Evolutionary conservation across 2,888 invertebrate genomes (phyloP).

Genomic region (Gari tellinella): DNA sequence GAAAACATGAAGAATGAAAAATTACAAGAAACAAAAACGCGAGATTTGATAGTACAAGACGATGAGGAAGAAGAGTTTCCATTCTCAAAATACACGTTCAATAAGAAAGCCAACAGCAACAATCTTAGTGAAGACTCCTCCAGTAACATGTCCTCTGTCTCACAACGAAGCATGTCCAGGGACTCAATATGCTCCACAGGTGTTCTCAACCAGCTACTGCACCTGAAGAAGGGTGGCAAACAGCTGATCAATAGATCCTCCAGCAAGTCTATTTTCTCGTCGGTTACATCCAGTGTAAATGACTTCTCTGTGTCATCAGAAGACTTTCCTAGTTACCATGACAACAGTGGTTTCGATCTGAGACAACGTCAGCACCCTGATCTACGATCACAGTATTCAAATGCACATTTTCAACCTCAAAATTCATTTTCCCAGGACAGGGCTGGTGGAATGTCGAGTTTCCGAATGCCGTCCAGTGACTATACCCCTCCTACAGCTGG

Average conservation of each 20-base stretch:
- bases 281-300: slow-evolving; percentile 38
- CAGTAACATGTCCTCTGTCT: slow-evolving; percentile 29
- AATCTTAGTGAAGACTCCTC: slow-evolving; percentile 12
- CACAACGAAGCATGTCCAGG: slow-evolving; percentile 32
- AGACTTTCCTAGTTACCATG: background rate
- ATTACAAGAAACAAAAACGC: slow-evolving; percentile 21
- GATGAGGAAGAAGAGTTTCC: slow-evolving; percentile 73
- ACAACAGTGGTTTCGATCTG: too few species aligned
- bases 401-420: too few species aligned
- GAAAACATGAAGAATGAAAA: too few species aligned
- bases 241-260: slow-evolving; percentile 23
- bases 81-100: slow-evolving; percentile 69
- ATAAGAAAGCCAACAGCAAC: slow-evolving; percentile 47
- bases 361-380: too few species aligned
- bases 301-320: slow-evolving; percentile 12
- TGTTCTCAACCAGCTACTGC: slow-evolving; percentile 43
- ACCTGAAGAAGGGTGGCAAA: slow-evolving; percentile 23
- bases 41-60: slow-evolving; percentile 73
- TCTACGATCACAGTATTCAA: too few species aligned
- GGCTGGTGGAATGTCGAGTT: too few species aligned
- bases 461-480: too few species aligned
- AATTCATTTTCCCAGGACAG: too few species aligned
- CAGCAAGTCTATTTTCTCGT: slow-evolving; percentile 46
- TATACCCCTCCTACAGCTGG: too few species aligned
- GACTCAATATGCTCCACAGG: slow-evolving; percentile 48